Evolutionary conservation across 2,113 vertebrate species (phyloP).

Genomic region (Balaeniceps rex): DNA sequence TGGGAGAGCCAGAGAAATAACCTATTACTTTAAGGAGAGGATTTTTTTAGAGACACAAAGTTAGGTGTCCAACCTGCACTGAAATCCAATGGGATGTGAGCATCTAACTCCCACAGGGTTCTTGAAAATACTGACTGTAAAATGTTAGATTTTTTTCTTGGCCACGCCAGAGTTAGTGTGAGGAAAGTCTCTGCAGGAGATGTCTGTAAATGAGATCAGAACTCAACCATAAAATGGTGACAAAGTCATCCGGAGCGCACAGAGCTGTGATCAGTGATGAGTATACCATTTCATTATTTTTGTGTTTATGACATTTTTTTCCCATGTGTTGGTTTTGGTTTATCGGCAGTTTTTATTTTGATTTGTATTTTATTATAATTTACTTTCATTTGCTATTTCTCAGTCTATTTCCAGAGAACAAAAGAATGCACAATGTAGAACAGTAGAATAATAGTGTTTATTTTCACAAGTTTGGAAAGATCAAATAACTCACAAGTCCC

Average conservation of each 20-base stretch:
- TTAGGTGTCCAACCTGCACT: not conserved
- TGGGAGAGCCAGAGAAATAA: not conserved
- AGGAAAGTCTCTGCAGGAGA: not conserved
- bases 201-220: constrained; percentile 35
- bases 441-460: constrained; percentile 59
- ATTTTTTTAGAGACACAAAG: not conserved
- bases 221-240: not conserved
- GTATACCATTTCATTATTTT: not conserved
- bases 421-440: constrained; percentile 31
- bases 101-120: not conserved
- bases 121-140: not conserved
- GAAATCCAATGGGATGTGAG: not conserved
- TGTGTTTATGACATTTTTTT: not conserved
- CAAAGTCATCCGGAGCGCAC: not conserved
- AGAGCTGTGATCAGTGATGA: not conserved
- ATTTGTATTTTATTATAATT: constrained; percentile 36
- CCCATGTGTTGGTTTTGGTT: not conserved
- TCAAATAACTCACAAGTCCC: constrained; percentile 43
- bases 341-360: constrained; percentile 4
- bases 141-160: not conserved
- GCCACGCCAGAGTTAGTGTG: not conserved
- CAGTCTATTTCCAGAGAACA: constrained; percentile 46
- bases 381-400: constrained; percentile 27
- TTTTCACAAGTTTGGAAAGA: constrained; percentile 50
- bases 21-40: not conserved